Base-by-base conservation (phyloP, 2,113 vertebrate species). In the Stegastes partitus region DNA sequence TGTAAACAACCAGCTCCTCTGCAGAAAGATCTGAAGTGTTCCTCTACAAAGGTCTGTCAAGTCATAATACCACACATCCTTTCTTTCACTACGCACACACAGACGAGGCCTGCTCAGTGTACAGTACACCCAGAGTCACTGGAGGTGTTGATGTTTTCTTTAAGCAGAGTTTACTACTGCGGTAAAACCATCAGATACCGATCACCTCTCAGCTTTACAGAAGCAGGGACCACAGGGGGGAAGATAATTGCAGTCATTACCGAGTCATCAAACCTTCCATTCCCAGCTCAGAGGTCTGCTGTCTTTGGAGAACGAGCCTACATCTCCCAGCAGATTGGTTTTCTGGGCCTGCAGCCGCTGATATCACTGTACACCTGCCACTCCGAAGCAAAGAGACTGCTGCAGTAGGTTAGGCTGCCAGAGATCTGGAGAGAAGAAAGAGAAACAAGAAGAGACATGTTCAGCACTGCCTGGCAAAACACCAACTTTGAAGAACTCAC, bases 391-490 rank as follows among this genome's bases (percentile, higher is more conserved):
- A 49, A 79, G 51, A 58, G 74, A 44, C 72, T 79, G 81, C 81
- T 86, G 78, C 61, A 56, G 84, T 86, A 78, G 68, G 81, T 85
- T 68, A 58, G 79, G 21, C 76, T 71, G 54, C 73, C 70, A 71
- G 69, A 84, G 71, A 82, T 45, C 61, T 37, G 77, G 54, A 42
- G 58, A 63, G 39, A 51, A 39, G 26, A 25, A 44, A 16, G 22
- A 3, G 39, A 69, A 68, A 58, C 91, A 91, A 79, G 93, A 89
- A 78, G 58, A 74, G 89, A 90, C 92, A 83, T 50, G 93, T 86
- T 69, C 37, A 82, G 64, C 66, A 21, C 55, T 28, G 68, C 82
- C 79, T 84, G 83, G 74, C 76, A 78, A 73, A 76, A 5, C 53
- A 74, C 55, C 39, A 67, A 59, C 80, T 70, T 53, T 66, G 42